These are phyloP conservation scores for Acromyrmex echinatior DNA, from an alignment of 1,140 invertebrate species.

Conservation along the genomic window DNA sequence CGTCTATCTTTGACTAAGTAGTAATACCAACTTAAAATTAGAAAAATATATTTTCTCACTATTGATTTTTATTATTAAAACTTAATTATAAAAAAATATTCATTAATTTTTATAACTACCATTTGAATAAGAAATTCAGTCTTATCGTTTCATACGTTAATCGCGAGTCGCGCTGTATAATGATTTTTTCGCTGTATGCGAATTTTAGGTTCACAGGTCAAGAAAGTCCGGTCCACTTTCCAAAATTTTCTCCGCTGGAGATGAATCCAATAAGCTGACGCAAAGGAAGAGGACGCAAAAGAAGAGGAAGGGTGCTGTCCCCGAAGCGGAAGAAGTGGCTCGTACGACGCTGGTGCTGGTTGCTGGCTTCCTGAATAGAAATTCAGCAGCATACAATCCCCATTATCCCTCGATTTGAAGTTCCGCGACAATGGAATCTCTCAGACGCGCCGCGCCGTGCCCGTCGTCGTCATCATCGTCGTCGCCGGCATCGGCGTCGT, in stretches of 20 bases:
- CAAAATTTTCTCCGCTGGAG: constrained; percentile 72
- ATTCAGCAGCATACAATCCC: constrained; percentile 81
- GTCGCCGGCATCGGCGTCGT: constrained; percentile 49
- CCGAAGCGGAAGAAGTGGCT: constrained; percentile 76
- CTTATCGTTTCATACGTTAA: not conserved
- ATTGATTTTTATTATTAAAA: not conserved
- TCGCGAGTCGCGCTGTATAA: not conserved
- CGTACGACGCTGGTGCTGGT: constrained; percentile 58
- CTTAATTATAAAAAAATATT: constrained; percentile 19
- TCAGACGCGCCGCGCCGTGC: constrained; percentile 67
- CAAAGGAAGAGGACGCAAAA: constrained; percentile 51
- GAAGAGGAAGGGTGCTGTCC: constrained; percentile 67
- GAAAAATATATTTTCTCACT: not conserved
- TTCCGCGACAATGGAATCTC: constrained; percentile 78
- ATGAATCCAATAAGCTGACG: constrained; percentile 81
- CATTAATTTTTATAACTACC: not conserved
- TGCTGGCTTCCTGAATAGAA: constrained; percentile 79
- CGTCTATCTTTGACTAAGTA: not conserved
- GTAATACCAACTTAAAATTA: constrained; percentile 16
- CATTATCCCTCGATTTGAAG: constrained; percentile 81
- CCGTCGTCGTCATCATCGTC: constrained; percentile 41
- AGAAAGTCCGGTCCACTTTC: constrained; percentile 59
- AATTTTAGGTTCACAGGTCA: constrained; percentile 48
- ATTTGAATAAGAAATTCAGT: constrained; percentile 1
- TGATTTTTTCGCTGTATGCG: not conserved